Conservation (phyloP, 2,888 invertebrate species). For the Agonopterix subpropinquella region DNA sequence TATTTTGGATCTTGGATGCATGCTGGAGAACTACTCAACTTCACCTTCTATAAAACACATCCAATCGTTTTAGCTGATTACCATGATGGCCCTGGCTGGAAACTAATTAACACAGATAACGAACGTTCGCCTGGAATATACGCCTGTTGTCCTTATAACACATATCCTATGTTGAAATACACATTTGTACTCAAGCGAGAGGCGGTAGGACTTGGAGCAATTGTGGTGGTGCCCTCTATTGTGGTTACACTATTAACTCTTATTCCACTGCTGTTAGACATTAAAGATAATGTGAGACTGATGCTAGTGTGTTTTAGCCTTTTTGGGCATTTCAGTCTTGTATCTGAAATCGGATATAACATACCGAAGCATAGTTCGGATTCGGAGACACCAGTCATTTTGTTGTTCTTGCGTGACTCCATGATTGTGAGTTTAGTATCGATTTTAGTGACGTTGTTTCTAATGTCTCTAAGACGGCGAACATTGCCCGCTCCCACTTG, state of each 20-base stretch:
- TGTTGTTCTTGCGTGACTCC: conserved; percentile 60
- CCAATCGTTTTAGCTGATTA: conserved; percentile 62
- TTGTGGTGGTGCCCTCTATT: conserved; percentile 72
- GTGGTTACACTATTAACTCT: conserved; percentile 76
- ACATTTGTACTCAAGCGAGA: conserved; percentile 75
- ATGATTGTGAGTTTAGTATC: conserved; percentile 53
- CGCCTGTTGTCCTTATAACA: conserved; percentile 71
- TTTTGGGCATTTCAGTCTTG: conserved; percentile 76
- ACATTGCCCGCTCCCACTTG: conserved; percentile 44
- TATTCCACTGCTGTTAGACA: conserved; percentile 72
- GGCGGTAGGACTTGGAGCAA: conserved; percentile 71
- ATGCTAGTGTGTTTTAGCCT: conserved; percentile 74
- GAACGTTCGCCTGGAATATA: conserved; percentile 67
- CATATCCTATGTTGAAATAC: conserved; percentile 77
- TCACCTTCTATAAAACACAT: conserved; percentile 41
- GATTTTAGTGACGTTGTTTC: conserved; percentile 47
- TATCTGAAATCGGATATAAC: conserved; percentile 76
- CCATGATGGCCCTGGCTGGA: conserved; percentile 77
- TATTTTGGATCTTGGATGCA: conserved; percentile 81
- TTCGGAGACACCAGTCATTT: conserved; percentile 72
- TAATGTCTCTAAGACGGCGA: conserved; percentile 47
- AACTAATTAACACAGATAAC: conserved; percentile 54
- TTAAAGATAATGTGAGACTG: conserved; percentile 73
- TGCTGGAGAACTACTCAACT: conserved; percentile 78
- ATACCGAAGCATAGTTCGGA: conserved; percentile 77